These are phyloP conservation scores for Helobdella robusta DNA, from an alignment of 2,888 invertebrate species.

Conservation along the genomic window DNA sequence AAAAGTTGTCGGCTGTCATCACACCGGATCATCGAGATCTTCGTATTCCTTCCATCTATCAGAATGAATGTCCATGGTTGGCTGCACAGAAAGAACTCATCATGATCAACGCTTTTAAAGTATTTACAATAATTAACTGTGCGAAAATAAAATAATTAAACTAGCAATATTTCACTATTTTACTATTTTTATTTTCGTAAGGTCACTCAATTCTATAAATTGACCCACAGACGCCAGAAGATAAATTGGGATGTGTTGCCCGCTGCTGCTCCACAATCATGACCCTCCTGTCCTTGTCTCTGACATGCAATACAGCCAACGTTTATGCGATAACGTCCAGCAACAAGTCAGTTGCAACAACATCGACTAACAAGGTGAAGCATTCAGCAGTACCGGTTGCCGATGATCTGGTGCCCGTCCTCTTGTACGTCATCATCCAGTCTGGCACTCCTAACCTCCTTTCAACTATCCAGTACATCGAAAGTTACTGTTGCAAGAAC, in stretches of 20 bases:
- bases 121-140: constrained; percentile 36
- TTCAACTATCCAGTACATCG: constrained; percentile 90
- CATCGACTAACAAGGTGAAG: constrained; percentile 24
- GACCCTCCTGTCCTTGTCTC: constrained; percentile 76
- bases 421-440: constrained; percentile 91
- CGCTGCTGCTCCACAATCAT: constrained; percentile 85
- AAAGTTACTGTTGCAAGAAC: constrained; percentile 76
- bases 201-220: too few relatives aligned
- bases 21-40: constrained; percentile 72
- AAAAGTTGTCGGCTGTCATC: constrained; percentile 65
- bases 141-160: too few relatives aligned
- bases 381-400: constrained; percentile 65
- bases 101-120: constrained; percentile 76
- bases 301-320: too few relatives aligned
- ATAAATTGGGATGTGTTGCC: constrained; percentile 72
- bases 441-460: constrained; percentile 86
- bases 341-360: too few relatives aligned
- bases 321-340: neutral
- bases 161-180: too few relatives aligned
- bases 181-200: too few relatives aligned
- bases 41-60: constrained; percentile 69
- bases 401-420: constrained; percentile 89
- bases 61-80: constrained; percentile 88
- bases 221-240: constrained; percentile 65
- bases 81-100: constrained; percentile 82